Evolutionary conservation across 2,113 vertebrate species (phyloP).

Genomic region (Axis porcinus): DNA sequence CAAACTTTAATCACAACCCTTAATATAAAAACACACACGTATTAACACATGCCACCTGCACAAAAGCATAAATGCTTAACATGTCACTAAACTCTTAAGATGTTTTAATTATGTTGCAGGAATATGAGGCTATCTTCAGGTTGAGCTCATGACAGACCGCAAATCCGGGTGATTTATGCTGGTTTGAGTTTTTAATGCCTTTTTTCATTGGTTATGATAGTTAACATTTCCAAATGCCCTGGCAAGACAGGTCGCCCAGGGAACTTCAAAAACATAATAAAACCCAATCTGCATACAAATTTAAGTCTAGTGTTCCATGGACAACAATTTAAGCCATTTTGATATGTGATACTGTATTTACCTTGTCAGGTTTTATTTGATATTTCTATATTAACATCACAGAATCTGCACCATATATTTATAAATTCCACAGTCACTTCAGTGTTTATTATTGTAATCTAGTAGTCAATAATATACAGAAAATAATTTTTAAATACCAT

Average conservation of each 20-base stretch:
- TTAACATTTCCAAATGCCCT: constrained; percentile 46
- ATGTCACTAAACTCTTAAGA: constrained; percentile 48
- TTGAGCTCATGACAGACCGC: background rate
- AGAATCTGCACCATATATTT: constrained; percentile 49
- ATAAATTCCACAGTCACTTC: constrained; percentile 36
- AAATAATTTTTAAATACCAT: constrained; percentile 11
- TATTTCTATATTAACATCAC: constrained; percentile 32
- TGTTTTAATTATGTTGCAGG: constrained; percentile 54
- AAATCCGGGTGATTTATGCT: constrained; percentile 41
- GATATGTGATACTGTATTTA: constrained; percentile 61
- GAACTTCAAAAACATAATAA: constrained; percentile 61
- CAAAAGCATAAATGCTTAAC: constrained; percentile 54
- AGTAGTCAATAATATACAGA: constrained; percentile 12
- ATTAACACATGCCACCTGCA: constrained; percentile 57
- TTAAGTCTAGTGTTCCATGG: constrained; percentile 57
- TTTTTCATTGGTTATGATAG: constrained; percentile 54
- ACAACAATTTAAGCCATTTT: constrained; percentile 62
- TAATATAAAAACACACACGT: constrained; percentile 42
- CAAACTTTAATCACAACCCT: constrained; percentile 50
- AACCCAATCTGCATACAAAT: constrained; percentile 64
- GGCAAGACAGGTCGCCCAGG: constrained; percentile 19
- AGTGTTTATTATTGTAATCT: constrained; percentile 36
- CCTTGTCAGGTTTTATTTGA: constrained; percentile 60
- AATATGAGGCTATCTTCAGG: constrained; percentile 37
- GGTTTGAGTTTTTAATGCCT: constrained; percentile 47